These are phyloP conservation scores for Protula sp. DNA, from an alignment of 2,888 invertebrate genomes.

Conservation along the genomic window DNA sequence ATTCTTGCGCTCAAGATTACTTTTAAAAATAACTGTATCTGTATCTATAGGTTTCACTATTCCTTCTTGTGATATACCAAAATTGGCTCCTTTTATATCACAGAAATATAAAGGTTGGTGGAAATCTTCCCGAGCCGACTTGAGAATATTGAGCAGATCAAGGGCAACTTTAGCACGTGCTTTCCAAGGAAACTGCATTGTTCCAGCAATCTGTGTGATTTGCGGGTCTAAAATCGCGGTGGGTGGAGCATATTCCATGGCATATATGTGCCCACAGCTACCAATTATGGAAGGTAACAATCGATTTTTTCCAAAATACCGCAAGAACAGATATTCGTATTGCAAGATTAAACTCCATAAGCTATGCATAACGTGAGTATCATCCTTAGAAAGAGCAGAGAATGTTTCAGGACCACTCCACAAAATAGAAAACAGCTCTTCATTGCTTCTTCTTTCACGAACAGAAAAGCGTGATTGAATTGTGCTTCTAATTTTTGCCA, in stretches of 20 bases:
- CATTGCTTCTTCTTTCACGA: no score
- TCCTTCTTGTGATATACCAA: constrained; percentile 58
- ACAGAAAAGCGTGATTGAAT: no score
- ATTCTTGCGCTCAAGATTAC: constrained; percentile 32
- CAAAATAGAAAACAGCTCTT: no score
- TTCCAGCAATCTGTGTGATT: background rate
- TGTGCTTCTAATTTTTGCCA: no score
- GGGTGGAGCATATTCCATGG: constrained; percentile 60
- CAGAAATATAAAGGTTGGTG: constrained; percentile 65
- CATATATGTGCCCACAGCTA: constrained; percentile 66
- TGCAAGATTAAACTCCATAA: constrained; percentile 64
- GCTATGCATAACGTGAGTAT: constrained; percentile 50
- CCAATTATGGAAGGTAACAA: constrained; percentile 65
- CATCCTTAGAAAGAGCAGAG: no score
- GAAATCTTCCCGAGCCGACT: constrained; percentile 60
- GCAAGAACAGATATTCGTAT: constrained; percentile 64
- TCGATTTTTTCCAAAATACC: constrained; percentile 61
- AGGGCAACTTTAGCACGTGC: constrained; percentile 33
- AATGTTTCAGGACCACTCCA: no score
- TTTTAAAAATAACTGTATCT: constrained; percentile 62
- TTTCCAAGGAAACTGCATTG: constrained; percentile 8
- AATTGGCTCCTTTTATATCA: constrained; percentile 66
- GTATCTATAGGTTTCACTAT: constrained; percentile 61
- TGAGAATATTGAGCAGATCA: constrained; percentile 62
- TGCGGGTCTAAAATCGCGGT: constrained; percentile 23